Conservation (phyloP, 2,888 invertebrate species). For the Euproctis similis region DNA sequence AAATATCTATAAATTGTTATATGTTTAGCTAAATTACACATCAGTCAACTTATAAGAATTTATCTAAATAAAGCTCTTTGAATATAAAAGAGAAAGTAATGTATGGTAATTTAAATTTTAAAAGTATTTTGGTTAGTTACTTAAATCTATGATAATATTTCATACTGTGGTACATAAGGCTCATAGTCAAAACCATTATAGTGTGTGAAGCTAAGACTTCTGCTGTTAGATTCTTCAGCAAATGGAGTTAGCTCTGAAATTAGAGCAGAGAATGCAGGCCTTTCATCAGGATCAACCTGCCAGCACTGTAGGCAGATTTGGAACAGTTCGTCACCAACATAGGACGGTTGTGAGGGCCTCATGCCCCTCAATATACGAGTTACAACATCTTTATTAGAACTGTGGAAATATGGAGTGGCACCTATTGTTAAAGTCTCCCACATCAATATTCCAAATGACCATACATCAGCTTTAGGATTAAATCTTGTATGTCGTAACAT, state of each 20-base stretch:
- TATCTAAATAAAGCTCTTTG: constrained; percentile 21
- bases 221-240: constrained; percentile 44
- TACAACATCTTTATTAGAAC: constrained; percentile 80
- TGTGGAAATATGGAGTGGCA: constrained; percentile 84
- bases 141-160: constrained; percentile 49
- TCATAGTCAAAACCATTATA: constrained; percentile 65
- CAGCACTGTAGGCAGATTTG: constrained; percentile 90
- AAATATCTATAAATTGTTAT: too few species aligned
- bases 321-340: constrained; percentile 86
- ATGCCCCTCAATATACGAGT: constrained; percentile 81
- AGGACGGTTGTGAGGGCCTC: constrained; percentile 83
- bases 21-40: too few species aligned
- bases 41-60: not conserved
- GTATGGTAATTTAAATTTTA: too few species aligned
- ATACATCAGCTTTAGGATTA: constrained; percentile 84
- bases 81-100: too few species aligned
- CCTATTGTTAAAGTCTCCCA: constrained; percentile 90
- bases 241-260: constrained; percentile 57
- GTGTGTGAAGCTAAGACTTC: constrained; percentile 61
- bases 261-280: constrained; percentile 82
- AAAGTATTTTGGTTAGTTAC: constrained; percentile 23
- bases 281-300: constrained; percentile 87
- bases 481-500: constrained; percentile 81
- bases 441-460: constrained; percentile 87
- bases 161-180: constrained; percentile 60